Evolutionary conservation across 2,113 vertebrate species (phyloP), one percentile per base, ranked within the genome.

Genomic region (Amazona vittata): DNA sequence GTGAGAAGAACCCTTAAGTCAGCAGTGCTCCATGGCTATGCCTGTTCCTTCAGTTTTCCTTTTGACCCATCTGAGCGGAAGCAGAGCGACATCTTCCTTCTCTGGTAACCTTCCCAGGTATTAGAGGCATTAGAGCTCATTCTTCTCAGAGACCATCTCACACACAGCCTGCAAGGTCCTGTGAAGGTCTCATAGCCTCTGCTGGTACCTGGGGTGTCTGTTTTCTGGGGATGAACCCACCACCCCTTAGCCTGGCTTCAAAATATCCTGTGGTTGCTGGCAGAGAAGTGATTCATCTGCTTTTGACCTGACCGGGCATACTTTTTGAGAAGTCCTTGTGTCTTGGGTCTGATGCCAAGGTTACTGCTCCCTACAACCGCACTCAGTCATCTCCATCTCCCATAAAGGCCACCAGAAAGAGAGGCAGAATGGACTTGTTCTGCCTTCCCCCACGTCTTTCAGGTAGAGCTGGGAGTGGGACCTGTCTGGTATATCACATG

Each of bases 1-100:
- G 39, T 80, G 76, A 71, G 85, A 80, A 73, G 69, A 75, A 55
- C 37, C 85, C 79, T 77, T 70, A 24, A 47, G 86, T 92, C 31
- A 93, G 33, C 29, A 86, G 37, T 70, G 19, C 63, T 84, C 44
- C 15, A 11, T 64, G 49, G 15, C 50, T 89, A 8, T 65, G 41
- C 19, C 11, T 47, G 33, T 59, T 73, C 43, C 29, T 83, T 94
- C 35, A 20, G 0, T 64, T 85, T 95, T 83, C 41, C 31, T 85
- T 94, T 53, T 69, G 62, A 82, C 15, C 39, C 28, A 83, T 55
- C n/a, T 82, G 49, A 82, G 69, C 75, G 94, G 75, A 92, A 87
- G 55, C 60, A 84, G 68, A 64, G 84, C 39, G 55, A 49, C 33
- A 52, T 49, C 35, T 35, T 81, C 33, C 43, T 92, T 43, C 63